Evolutionary conservation across 2,113 vertebrate genomes (phyloP).

Genomic region (Hystrix brachyura): DNA sequence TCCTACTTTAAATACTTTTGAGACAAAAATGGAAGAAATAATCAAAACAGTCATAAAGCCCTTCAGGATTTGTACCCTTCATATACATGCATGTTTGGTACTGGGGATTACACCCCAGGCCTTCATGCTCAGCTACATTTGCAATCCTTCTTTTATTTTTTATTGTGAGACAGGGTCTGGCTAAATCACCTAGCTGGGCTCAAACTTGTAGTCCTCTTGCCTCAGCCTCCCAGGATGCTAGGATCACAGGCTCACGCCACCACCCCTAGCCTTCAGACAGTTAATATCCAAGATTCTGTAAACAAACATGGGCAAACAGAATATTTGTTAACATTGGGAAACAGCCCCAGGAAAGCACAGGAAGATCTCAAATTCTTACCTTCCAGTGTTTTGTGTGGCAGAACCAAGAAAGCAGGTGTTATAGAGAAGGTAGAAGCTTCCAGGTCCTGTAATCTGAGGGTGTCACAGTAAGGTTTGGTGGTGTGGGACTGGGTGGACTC

Average conservation of each 20-base stretch:
- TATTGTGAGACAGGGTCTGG: not conserved
- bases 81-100: not conserved
- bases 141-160: not conserved
- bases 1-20: constrained; percentile 3
- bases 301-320: constrained; percentile 23
- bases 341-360: constrained; percentile 14
- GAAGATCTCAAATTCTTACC: not conserved
- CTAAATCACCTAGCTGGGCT: not conserved
- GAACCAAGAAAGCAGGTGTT: not conserved
- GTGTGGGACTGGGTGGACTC: not conserved
- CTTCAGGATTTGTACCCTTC: not conserved
- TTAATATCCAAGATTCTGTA: not conserved
- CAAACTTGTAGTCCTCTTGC: not conserved
- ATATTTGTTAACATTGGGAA: constrained; percentile 81
- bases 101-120: not conserved
- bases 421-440: not conserved
- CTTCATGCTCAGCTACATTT: not conserved
- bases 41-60: not conserved
- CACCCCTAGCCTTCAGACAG: not conserved
- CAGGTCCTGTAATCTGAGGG: not conserved
- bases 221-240: not conserved
- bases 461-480: not conserved
- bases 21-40: constrained; percentile 38
- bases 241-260: not conserved
- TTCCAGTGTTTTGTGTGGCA: not conserved